These are phyloP conservation scores for Vipera latastei DNA, from an alignment of 2,797 vertebrate genomes.

Conservation along the genomic window DNA sequence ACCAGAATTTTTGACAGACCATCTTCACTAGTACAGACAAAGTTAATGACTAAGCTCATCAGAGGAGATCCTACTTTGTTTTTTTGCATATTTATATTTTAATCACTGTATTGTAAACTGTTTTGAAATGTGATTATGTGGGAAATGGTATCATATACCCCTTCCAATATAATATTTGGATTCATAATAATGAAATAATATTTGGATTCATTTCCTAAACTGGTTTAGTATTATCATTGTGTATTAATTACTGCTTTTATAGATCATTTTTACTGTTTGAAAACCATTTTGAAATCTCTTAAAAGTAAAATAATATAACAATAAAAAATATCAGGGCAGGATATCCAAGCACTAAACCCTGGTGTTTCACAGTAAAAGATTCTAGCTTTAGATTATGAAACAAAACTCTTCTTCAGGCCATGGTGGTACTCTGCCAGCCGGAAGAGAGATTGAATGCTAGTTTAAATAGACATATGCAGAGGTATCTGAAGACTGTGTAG, in stretches of 20 bases:
- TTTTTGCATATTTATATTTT: not conserved
- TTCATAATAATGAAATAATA: not conserved
- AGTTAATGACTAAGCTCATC: not conserved
- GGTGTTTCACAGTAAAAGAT: not conserved
- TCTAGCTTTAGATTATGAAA: not conserved
- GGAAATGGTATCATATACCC: not conserved
- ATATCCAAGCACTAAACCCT: not conserved
- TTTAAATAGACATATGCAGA: not conserved
- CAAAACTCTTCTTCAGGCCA: not conserved
- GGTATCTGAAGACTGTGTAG: not conserved
- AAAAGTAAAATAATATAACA: not conserved
- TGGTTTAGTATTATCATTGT: not conserved
- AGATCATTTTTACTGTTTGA: not conserved
- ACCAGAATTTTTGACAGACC: not conserved
- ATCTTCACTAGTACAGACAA: not conserved
- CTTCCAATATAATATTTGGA: not conserved
- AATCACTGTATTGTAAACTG: too few species aligned
- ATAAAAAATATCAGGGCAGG: not conserved
- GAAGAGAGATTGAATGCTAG: not conserved
- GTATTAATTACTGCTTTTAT: not conserved
- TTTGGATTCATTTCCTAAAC: not conserved
- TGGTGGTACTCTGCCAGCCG: not conserved
- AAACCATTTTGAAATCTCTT: not conserved
- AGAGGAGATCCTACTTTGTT: not conserved
- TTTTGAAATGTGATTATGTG: not conserved